Evolutionary conservation across 2,113 vertebrate genomes (phyloP).

Genomic region (Isurus oxyrinchus): DNA sequence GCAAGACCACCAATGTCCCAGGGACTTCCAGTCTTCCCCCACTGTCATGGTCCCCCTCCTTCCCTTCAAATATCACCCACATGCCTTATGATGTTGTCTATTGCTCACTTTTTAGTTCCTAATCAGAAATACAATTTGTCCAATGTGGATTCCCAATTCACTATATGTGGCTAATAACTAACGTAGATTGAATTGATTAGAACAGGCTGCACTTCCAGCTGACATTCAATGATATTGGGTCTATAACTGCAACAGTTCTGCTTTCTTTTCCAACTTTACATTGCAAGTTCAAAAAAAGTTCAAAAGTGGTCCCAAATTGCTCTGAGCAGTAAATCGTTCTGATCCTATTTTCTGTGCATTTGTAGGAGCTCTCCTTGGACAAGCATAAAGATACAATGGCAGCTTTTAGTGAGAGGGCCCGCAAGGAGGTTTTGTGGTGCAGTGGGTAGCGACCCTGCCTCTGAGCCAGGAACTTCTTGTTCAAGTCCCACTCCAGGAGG

Average conservation of each 20-base stretch:
- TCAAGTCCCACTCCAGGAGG: too few relatives aligned
- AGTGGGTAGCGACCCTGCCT: too few relatives aligned
- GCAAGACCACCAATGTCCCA: not conserved
- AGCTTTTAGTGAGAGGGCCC: not conserved
- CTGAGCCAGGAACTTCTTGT: too few relatives aligned
- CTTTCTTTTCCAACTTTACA: not conserved
- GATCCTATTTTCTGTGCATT: not conserved
- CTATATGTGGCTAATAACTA: not conserved
- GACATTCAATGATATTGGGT: too few relatives aligned
- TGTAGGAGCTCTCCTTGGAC: not conserved
- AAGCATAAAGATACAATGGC: not conserved
- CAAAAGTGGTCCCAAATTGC: not conserved
- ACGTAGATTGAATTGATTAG: not conserved
- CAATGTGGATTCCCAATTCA: not conserved
- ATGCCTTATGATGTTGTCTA: not conserved
- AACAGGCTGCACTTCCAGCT: not conserved
- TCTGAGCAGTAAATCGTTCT: not conserved
- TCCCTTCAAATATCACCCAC: not conserved
- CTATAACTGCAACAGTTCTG: not conserved
- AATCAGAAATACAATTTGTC: not conserved
- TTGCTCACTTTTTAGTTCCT: not conserved
- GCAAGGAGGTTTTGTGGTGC: too few relatives aligned
- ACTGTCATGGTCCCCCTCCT: not conserved
- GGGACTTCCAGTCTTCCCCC: not conserved
- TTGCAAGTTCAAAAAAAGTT: not conserved